Conservation (phyloP, 2,113 vertebrate genomes). For the Ciconia maguari region DNA sequence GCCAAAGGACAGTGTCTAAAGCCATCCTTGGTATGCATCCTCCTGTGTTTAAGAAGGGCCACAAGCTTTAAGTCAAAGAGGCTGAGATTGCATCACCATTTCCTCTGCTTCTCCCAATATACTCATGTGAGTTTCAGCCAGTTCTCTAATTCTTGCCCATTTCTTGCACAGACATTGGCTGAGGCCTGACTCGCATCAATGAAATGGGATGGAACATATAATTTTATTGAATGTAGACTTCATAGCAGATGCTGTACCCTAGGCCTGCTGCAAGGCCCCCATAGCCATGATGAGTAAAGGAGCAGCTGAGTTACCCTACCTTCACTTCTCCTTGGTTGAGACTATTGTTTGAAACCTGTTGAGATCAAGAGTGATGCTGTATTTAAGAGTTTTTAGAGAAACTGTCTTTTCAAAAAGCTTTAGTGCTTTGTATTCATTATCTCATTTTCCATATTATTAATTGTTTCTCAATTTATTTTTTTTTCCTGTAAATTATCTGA, state of each 20-base stretch:
- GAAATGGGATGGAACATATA: not conserved
- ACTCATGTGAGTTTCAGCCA: not conserved
- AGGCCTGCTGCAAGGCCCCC: not conserved
- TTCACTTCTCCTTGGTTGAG: not conserved
- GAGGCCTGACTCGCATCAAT: not conserved
- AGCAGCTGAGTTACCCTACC: not conserved
- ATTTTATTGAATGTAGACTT: not conserved
- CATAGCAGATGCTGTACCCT: not conserved
- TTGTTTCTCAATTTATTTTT: not conserved
- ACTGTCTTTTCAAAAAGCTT: not conserved
- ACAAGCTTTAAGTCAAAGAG: not conserved
- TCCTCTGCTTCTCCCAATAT: not conserved
- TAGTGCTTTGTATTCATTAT: not conserved
- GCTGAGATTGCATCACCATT: not conserved
- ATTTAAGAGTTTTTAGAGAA: not conserved
- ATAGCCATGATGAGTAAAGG: not conserved
- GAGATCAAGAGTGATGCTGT: not conserved
- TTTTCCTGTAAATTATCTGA: not conserved
- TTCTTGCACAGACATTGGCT: not conserved
- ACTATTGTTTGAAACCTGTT: not conserved
- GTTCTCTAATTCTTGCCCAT: not conserved
- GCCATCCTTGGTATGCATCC: not conserved
- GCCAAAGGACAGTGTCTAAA: not conserved
- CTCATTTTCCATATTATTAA: not conserved
- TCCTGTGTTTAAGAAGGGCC: not conserved